Conservation (phyloP, 2,113 vertebrate genomes). For the Silurus meridionalis region DNA sequence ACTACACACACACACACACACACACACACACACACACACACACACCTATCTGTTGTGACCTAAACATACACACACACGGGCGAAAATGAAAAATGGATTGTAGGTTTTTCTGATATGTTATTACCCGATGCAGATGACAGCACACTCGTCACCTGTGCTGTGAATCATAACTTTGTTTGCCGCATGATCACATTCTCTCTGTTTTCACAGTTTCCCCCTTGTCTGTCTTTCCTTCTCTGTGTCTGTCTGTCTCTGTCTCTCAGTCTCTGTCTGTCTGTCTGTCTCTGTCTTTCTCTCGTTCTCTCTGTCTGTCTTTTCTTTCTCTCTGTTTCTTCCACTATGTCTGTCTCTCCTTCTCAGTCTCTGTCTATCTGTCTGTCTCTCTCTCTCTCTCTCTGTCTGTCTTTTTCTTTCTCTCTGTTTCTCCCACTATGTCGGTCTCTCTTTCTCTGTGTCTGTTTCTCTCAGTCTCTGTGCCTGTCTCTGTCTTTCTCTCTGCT, state of each 20-base stretch:
- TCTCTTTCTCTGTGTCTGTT: too few relatives aligned
- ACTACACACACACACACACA: constrained; percentile 26
- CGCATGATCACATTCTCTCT: constrained; percentile 18
- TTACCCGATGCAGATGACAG: constrained; percentile 29
- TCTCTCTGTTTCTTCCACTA: not conserved
- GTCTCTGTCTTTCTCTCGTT: not conserved
- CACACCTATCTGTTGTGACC: not conserved
- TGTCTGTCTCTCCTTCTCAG: not conserved
- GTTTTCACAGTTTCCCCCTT: not conserved
- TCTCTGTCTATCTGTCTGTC: not conserved
- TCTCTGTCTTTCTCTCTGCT: too few relatives aligned
- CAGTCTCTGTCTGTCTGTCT: not conserved
- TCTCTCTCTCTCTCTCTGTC: not conserved
- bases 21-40: constrained; percentile 16
- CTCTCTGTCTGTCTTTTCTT: not conserved
- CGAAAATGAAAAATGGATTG: not conserved
- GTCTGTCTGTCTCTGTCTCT: not conserved
- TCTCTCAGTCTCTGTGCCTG: too few relatives aligned
- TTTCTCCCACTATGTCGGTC: too few relatives aligned
- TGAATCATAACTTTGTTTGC: constrained; percentile 32
- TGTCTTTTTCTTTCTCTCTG: too few relatives aligned
- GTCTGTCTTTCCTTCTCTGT: not conserved
- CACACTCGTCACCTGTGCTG: constrained; percentile 29
- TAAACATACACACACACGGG: constrained; percentile 20
- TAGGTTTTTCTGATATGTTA: constrained; percentile 14